Evolutionary conservation across 2,113 vertebrate species (phyloP), one percentile per base, ranked within the genome.

Genomic region (Corvus hawaiiensis): DNA sequence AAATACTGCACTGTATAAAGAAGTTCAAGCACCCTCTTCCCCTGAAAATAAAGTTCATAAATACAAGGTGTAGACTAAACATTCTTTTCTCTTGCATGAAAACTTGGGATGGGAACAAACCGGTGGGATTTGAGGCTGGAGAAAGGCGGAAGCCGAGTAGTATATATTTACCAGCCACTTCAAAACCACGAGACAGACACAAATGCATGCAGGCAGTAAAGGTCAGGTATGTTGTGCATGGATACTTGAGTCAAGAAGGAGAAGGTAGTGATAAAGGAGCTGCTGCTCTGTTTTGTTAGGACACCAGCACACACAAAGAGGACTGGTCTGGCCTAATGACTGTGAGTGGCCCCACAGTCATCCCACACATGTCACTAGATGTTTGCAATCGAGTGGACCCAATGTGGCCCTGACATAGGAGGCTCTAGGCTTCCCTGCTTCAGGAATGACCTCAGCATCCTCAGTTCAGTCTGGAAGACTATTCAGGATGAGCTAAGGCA

Each of bases 351-450:
- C 81, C 9, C 33, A 55, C 76, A 44, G 30, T 49, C 37, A 39
- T 80, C 75, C 82, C 83, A 89, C 84, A 86, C 79, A 10, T 17
- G 58, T 37, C 75, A 28, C 72, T 73, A 23, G 52, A 30, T 95
- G 90, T 91, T 97, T 96, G 96, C 88, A 90, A 16, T 89, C 16
- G 61, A 80, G 73, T 82, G 76, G 77, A 90, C 96, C 84, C 74
- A 87, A 52, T 79, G 89, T 88, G 62, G 23, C 91, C 66, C 90
- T 97, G 96, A 96, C 88, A 86, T 85, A 85, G 41, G 17, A 77
- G 26, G 16, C 18, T 63, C 33, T 90, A 22, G 32, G 18, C 22
- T 71, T 63, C 22, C 7, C 15, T 96, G 89, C 93, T 97, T 96
- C 67, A 77, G 91, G 80, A 96, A 95, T 68, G 85, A 94, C 54